A percentile compares a stretch with the other conserved stretches of the same genome.
phyloP scores from a whole-genome alignment of 2,797 vertebrate genomes.

The Silurus lanzhouensis region DNA sequence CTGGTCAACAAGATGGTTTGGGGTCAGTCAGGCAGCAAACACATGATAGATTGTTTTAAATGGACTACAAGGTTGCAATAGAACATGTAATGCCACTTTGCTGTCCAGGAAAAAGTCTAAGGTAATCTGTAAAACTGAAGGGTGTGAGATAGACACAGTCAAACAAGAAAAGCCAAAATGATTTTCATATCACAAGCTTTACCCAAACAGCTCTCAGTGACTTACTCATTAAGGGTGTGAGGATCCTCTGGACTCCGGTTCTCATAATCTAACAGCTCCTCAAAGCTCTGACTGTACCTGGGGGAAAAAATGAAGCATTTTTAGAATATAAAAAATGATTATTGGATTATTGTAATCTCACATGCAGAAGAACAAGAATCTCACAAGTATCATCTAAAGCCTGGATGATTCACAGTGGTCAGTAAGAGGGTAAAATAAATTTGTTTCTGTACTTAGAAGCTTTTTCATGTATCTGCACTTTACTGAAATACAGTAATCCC shows the following conservation, averaged over 20 bases:
- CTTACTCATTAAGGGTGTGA: constrained; percentile 80
- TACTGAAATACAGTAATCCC: too few relatives aligned
- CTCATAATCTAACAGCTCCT: constrained; percentile 83
- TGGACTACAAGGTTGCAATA: background rate
- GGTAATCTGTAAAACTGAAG: background rate
- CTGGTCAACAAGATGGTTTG: background rate
- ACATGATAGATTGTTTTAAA: background rate
- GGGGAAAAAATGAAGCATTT: constrained; percentile 34
- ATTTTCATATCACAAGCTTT: background rate
- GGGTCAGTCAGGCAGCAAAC: background rate
- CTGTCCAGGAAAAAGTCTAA: background rate
- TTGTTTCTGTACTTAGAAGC: too few relatives aligned
- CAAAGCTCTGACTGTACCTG: constrained; percentile 89
- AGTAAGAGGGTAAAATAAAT: too few relatives aligned
- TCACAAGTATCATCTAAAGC: background rate
- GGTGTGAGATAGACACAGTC: background rate
- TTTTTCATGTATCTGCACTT: too few relatives aligned
- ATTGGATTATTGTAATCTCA: background rate
- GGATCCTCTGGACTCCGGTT: constrained; percentile 81
- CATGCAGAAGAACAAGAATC: background rate
- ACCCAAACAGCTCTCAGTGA: constrained; percentile 42
- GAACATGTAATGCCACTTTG: background rate
- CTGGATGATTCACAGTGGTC: background rate
- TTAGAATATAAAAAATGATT: background rate
- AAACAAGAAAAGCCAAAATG: background rate